Conservation (phyloP, 2,888 invertebrate species). For the Linyphia triangularis region DNA sequence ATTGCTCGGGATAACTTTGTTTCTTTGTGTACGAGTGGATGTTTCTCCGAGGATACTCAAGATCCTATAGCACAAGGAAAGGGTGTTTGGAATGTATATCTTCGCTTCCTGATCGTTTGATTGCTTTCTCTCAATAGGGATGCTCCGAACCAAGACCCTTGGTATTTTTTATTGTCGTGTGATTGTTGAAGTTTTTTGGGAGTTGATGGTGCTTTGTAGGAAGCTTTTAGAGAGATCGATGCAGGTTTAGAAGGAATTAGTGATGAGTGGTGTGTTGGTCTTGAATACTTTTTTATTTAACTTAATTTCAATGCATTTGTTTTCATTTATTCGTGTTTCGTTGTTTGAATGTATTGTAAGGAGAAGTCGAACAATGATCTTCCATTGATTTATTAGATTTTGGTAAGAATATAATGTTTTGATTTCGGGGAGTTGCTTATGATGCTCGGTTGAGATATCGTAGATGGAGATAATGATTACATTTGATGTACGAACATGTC, state of each 20-base stretch:
- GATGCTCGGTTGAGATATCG: too few relatives aligned
- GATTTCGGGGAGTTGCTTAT: neutral
- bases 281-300: neutral
- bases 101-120: conserved; percentile 5
- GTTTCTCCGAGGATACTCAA: neutral
- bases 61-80: neutral
- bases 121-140: neutral
- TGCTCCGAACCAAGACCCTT: neutral
- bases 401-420: neutral
- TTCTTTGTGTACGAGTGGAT: conserved; percentile 1
- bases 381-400: neutral
- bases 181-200: neutral
- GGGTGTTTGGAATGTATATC: conserved; percentile 26
- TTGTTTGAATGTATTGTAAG: neutral
- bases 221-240: neutral
- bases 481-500: too few relatives aligned
- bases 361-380: neutral
- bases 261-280: neutral
- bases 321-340: neutral
- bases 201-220: neutral
- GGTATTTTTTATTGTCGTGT: neutral
- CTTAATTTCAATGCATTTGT: neutral
- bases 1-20: conserved; percentile 28
- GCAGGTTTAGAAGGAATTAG: neutral
- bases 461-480: too few relatives aligned